Conservation (phyloP, 2,113 vertebrate species). For the Xerus inauris region DNA sequence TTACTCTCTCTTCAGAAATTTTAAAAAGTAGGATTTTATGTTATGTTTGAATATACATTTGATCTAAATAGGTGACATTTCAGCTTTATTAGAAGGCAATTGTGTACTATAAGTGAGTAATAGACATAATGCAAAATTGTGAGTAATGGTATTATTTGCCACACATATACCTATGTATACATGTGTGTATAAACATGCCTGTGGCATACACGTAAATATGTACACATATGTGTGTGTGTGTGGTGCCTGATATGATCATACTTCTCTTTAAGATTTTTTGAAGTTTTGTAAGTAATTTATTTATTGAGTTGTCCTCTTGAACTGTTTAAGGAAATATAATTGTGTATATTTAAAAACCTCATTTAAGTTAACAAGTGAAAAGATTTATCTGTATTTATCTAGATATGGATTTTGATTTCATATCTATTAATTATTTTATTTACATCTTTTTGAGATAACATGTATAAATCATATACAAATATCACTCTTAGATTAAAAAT, state of each 20-base stretch:
- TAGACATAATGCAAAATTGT: background rate
- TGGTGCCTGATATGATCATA: background rate
- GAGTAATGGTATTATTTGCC: background rate
- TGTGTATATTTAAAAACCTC: background rate
- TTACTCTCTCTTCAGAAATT: background rate
- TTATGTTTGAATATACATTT: background rate
- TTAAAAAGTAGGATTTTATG: background rate
- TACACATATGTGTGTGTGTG: background rate
- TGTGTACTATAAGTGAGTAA: background rate
- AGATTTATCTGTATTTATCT: background rate
- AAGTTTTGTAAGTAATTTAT: background rate
- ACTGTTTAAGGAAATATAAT: background rate
- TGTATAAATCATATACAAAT: background rate
- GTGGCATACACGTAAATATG: background rate
- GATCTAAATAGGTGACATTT: background rate
- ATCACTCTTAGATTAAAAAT: background rate
- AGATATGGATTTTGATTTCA: background rate
- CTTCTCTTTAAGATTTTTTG: background rate
- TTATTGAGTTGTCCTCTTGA: background rate
- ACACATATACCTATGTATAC: background rate
- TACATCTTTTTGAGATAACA: background rate
- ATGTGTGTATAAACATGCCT: background rate
- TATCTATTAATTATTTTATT: background rate
- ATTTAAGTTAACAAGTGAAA: background rate
- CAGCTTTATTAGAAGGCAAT: background rate